Base-by-base conservation (phyloP, 2,888 invertebrate genomes). In the Argyresthia albistria region DNA sequence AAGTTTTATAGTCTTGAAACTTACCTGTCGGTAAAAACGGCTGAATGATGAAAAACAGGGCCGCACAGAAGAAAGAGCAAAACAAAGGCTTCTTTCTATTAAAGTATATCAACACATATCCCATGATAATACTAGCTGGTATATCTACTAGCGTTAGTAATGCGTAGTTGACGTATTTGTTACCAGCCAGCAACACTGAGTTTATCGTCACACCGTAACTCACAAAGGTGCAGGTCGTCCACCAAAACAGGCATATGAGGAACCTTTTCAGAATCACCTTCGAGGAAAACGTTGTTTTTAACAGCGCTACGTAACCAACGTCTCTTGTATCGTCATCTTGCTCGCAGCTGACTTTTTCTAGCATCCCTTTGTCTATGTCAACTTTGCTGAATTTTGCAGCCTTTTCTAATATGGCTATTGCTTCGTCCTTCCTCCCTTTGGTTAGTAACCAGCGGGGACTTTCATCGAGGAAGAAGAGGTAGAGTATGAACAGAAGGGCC, bases 141-240 rank as follows among this genome's bases (percentile, higher is more conserved):
- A 90, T 74, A 61, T 62, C 90, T 25, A 88, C 77, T n/a, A 86
- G 58, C 1, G 82, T 70, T 1, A 89, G 88, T 46, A 89, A 62
- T 12, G 91, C 89, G 63, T 93, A 93, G 67, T 92, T 93, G 9
- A 90, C 62, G 65, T 92, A 92, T 62, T 90, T 90, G 66, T 92
- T 89, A 2, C 92, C 92, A 47, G 88, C 86, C 48, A 93, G 71
- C 0, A 90, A 80, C 0, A 92, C 91, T 0, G 92, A 89, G 67
- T 91, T 92, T 45, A 93, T 71, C 1, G 91, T 91, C 37, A 93
- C 67, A 0, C 93, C 93, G 60, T 92, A 93, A 65, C 91, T 93
- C 8, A 92, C 89, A 57, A 93, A 89, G 0, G 91, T 90, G 60
- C 90, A 91, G 0, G 91, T 90, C 15, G 91, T 51, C 56, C 56